Evolutionary conservation across 2,113 vertebrate species (phyloP).

Genomic region (Prionailurus viverrinus): DNA sequence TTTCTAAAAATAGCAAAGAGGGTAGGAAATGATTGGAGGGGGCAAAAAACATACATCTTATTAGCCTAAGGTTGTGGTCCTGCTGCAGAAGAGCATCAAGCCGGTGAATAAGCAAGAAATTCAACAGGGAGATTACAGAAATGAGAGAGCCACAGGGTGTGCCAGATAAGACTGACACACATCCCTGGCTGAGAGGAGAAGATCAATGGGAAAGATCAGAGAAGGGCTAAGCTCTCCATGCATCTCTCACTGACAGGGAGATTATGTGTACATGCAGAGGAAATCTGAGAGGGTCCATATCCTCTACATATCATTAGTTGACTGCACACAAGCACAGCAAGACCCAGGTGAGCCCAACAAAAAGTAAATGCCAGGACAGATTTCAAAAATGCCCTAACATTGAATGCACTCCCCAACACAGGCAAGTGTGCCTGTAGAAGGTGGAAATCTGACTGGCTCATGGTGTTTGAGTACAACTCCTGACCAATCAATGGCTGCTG

Average conservation of each 20-base stretch:
- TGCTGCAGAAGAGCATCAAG: not conserved
- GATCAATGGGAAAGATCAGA: not conserved
- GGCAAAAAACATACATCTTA: not conserved
- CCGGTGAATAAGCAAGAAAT: not conserved
- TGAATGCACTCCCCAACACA: not conserved
- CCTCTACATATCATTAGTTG: not conserved
- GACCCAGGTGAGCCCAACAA: not conserved
- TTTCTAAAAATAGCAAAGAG: not conserved
- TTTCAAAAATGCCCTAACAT: not conserved
- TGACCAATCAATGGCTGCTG: not conserved
- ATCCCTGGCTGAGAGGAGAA: not conserved
- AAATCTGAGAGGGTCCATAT: not conserved
- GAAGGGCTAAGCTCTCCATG: not conserved
- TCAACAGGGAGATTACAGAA: not conserved
- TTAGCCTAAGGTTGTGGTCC: not conserved
- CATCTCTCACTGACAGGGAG: not conserved
- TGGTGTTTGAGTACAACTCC: not conserved
- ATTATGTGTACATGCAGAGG: not conserved
- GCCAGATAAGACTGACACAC: not conserved
- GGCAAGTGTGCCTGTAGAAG: not conserved
- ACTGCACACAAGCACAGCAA: not conserved
- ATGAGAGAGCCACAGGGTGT: not conserved
- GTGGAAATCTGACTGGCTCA: not conserved
- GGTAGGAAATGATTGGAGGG: not conserved
- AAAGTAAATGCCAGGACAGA: not conserved